Percentiles rank a stretch among this genome's conserved stretches.
Evolutionary conservation across 53 echinoderm and acorn worm species (phyloP).

Genomic region (Hippasteria phrygiana): DNA sequence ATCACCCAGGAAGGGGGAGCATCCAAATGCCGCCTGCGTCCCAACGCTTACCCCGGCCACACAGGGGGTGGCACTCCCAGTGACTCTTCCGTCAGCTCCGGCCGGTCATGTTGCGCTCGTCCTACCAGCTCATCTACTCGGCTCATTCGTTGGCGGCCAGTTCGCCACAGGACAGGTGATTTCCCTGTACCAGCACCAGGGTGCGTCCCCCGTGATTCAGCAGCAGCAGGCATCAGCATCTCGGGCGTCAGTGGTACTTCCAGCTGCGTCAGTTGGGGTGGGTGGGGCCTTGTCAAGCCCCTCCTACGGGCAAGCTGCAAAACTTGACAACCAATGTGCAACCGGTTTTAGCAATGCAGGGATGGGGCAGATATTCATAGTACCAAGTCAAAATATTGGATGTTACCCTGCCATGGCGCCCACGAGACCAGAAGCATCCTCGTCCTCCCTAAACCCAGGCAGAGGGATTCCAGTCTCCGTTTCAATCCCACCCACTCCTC

Average conservation of each 20-base stretch:
- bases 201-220: conserved; percentile 6
- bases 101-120: conserved; percentile 52
- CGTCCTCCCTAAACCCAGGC: background rate
- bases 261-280: conserved; percentile 6
- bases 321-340: conserved; percentile 7
- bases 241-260: background rate
- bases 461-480: background rate
- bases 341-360: background rate
- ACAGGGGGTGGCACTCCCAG: conserved; percentile 22
- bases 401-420: background rate
- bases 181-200: conserved; percentile 38
- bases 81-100: background rate
- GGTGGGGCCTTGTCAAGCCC: background rate
- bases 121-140: conserved; percentile 40
- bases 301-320: background rate
- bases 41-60: background rate
- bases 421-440: background rate
- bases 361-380: conserved; percentile 24
- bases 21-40: background rate
- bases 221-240: background rate
- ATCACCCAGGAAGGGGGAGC: conserved; percentile 18
- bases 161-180: conserved; percentile 48
- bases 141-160: conserved; percentile 52
- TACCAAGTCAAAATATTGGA: conserved; percentile 12
- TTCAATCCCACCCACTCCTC: background rate